These are phyloP conservation scores for Lagenorhynchus albirostris DNA, from an alignment of 2,113 vertebrate species.

Conservation along the genomic window DNA sequence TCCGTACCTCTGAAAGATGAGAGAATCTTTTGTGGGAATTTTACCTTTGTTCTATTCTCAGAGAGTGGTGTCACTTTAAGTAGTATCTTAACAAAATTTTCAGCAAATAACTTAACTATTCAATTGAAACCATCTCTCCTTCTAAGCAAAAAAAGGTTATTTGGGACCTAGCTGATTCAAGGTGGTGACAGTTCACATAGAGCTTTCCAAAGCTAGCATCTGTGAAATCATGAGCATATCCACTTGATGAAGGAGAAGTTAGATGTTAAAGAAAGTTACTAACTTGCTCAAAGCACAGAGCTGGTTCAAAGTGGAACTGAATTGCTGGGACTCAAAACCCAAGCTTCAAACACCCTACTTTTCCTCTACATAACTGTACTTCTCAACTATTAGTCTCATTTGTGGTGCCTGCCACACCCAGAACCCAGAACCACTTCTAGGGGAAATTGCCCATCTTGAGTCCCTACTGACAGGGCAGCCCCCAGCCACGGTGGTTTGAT, in stretches of 20 bases:
- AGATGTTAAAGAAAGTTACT: background rate
- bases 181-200: background rate
- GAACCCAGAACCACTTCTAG: background rate
- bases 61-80: background rate
- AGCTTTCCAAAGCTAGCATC: background rate
- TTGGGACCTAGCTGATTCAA: background rate
- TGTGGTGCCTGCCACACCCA: background rate
- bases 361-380: background rate
- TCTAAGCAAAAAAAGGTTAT: background rate
- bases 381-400: background rate
- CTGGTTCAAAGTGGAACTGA: background rate
- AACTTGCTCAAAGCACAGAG: background rate
- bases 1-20: background rate
- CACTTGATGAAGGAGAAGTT: background rate
- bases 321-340: background rate
- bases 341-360: background rate
- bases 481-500: background rate
- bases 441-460: background rate
- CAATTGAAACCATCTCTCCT: background rate
- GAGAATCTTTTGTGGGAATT: background rate
- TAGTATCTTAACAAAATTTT: background rate
- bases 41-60: background rate
- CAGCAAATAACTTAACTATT: background rate
- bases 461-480: background rate
- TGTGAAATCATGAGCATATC: background rate